phyloP scores from a whole-genome alignment of 2,797 vertebrate genomes.

The Sebastes ruberrimus region DNA sequence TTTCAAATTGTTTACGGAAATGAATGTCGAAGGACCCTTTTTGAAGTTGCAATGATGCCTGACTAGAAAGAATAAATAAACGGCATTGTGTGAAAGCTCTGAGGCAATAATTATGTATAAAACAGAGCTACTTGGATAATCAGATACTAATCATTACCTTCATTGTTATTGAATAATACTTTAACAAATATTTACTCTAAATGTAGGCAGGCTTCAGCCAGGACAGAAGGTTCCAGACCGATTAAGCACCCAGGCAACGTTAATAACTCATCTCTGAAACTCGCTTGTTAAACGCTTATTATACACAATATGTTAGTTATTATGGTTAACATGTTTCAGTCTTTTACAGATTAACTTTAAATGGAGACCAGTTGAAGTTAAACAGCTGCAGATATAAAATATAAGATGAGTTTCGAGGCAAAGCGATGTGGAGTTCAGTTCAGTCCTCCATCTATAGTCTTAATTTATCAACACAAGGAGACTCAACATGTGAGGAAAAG shows the following conservation, averaged over 20 bases:
- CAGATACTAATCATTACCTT: rapidly evolving
- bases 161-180: rapidly evolving
- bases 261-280: neutral
- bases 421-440: conserved; percentile 92
- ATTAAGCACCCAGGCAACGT: neutral
- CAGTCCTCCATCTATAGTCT: conserved; percentile 87
- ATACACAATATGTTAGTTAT: too few species aligned
- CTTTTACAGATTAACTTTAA: neutral
- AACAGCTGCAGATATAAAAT: neutral
- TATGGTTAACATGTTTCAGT: neutral
- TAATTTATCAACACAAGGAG: conserved; percentile 85
- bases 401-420: conserved; percentile 81
- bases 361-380: neutral
- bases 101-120: rapidly evolving
- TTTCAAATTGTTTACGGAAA: conserved; percentile 67
- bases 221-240: neutral
- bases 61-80: conserved; percentile 5
- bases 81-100: rapidly evolving
- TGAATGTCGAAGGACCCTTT: conserved; percentile 34
- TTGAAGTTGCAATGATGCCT: conserved; percentile 15
- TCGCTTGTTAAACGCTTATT: rapidly evolving
- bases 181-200: neutral
- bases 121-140: rapidly evolving
- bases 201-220: conserved; percentile 11
- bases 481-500: conserved; percentile 84